These are phyloP conservation scores for Condylura cristata DNA, from an alignment of 2,113 vertebrate genomes.

Conservation along the genomic window DNA sequence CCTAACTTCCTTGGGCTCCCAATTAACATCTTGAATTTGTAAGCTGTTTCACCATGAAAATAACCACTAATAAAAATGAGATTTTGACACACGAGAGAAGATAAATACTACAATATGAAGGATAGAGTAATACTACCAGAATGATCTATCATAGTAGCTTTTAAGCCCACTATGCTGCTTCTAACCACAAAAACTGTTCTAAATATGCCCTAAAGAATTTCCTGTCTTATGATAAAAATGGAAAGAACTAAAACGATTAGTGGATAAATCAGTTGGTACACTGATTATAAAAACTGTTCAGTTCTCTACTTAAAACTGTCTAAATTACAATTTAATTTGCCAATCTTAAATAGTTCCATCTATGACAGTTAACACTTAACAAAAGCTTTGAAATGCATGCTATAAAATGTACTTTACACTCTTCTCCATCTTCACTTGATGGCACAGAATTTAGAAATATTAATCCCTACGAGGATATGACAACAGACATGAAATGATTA, in stretches of 20 bases:
- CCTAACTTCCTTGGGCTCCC: not conserved
- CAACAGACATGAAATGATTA: not conserved
- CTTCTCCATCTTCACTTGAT: not conserved
- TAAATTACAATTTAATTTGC: slow-evolving; percentile 27
- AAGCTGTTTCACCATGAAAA: slow-evolving; percentile 23
- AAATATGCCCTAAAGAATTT: slow-evolving; percentile 1
- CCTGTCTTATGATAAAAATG: not conserved
- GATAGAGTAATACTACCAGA: not conserved
- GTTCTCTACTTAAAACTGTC: slow-evolving; percentile 10
- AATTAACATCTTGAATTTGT: slow-evolving; percentile 26
- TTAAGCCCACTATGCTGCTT: not conserved
- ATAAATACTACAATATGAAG: not conserved
- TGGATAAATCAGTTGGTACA: not conserved
- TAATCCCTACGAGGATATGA: not conserved
- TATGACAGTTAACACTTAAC: not conserved
- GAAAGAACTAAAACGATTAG: not conserved
- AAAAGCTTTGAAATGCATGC: slow-evolving; percentile 28
- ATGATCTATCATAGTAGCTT: not conserved
- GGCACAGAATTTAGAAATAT: slow-evolving; percentile 31
- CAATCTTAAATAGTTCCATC: slow-evolving; percentile 4
- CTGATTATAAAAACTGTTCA: slow-evolving; percentile 25
- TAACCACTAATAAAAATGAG: slow-evolving; percentile 3
- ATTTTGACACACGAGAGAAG: not conserved
- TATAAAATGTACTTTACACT: not conserved
- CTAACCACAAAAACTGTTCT: slow-evolving; percentile 6